Percentiles rank a stretch among this genome's conserved stretches.
phyloP scores from a whole-genome alignment of 2,113 vertebrate species.

The Strigops habroptila region DNA sequence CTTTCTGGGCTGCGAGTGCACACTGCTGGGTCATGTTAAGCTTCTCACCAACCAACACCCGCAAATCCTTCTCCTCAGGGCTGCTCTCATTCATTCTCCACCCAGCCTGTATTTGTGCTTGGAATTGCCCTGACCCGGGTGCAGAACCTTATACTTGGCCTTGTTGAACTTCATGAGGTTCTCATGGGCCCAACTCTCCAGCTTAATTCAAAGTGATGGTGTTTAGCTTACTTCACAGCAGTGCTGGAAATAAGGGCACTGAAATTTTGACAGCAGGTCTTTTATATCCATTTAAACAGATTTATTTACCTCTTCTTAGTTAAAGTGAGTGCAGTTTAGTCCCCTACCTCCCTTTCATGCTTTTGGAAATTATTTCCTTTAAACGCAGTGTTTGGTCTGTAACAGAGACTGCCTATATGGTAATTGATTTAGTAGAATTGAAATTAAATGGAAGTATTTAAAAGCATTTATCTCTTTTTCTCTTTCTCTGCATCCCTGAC shows the following conservation, averaged over 20 bases:
- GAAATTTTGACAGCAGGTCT: background rate
- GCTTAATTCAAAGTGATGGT: background rate
- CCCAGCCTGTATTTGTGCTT: background rate
- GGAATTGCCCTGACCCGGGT: background rate
- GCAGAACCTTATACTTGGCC: background rate
- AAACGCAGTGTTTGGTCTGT: background rate
- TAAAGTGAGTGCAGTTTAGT: background rate
- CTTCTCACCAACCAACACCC: background rate
- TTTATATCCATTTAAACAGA: background rate
- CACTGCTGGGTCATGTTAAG: background rate
- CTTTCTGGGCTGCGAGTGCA: background rate
- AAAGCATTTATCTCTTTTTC: background rate
- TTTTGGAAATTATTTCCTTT: background rate
- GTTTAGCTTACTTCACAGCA: background rate
- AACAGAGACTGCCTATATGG: background rate
- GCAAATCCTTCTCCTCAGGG: background rate
- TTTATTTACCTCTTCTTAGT: background rate
- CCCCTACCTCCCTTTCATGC: background rate
- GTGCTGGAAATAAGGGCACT: background rate
- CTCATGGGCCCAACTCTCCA: background rate
- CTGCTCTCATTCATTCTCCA: background rate
- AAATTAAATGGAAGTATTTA: background rate
- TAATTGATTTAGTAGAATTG: background rate
- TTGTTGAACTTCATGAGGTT: background rate
- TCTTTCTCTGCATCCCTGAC: background rate